Percentiles rank a stretch among this genome's conserved stretches.
These are phyloP conservation scores for Leiothrix lutea DNA, from an alignment of 2,113 vertebrate genomes.

Conservation along the genomic window DNA sequence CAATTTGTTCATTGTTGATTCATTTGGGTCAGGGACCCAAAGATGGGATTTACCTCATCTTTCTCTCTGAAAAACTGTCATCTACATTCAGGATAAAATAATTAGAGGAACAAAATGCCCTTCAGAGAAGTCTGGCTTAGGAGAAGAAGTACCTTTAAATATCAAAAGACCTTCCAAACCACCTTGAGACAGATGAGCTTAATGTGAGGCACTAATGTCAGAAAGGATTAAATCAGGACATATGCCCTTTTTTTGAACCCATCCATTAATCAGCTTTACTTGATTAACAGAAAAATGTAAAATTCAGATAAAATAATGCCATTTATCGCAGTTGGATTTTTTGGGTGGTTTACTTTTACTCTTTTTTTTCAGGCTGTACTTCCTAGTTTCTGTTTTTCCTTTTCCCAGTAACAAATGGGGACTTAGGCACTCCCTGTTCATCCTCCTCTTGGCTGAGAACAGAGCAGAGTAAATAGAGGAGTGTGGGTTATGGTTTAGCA, in stretches of 20 bases:
- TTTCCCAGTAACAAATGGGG: neutral
- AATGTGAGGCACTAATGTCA: neutral
- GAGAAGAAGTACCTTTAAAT: neutral
- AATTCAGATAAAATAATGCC: neutral
- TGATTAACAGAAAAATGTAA: neutral
- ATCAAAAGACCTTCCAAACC: neutral
- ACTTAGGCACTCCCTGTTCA: neutral
- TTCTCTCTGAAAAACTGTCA: neutral
- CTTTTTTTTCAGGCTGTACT: neutral
- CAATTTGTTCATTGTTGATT: neutral
- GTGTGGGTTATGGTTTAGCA: neutral
- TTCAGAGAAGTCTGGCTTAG: neutral
- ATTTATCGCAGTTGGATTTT: neutral
- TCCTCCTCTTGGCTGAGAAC: neutral
- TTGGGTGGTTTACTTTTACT: neutral
- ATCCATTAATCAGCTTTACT: neutral
- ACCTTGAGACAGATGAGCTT: neutral
- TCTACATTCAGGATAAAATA: neutral
- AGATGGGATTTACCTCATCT: neutral
- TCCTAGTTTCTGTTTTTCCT: neutral
- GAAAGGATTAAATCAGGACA: neutral
- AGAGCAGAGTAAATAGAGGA: neutral
- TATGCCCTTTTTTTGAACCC: rapidly evolving
- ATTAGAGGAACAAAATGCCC: neutral
- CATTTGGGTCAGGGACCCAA: neutral